A percentile compares a stretch with the other conserved stretches of the same genome.
These are phyloP conservation scores for Tuberolachnus salignus DNA, from an alignment of 2,888 invertebrate species.

Conservation along the genomic window DNA sequence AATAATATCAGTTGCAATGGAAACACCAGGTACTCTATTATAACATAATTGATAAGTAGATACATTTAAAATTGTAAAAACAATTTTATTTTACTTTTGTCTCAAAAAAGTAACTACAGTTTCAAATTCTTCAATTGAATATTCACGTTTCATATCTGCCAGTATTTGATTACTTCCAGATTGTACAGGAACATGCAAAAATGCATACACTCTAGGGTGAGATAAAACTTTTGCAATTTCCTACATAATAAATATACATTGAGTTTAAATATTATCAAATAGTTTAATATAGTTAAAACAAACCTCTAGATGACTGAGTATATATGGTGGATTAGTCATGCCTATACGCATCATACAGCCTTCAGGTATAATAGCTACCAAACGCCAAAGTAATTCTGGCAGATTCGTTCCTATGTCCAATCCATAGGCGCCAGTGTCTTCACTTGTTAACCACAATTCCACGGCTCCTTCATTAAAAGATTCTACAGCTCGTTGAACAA, in stretches of 20 bases:
- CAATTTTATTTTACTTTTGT: slow-evolving; percentile 66
- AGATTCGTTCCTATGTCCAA: slow-evolving; percentile 88
- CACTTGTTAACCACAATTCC: slow-evolving; percentile 97
- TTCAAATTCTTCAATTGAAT: slow-evolving; percentile 86
- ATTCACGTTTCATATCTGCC: slow-evolving; percentile 95
- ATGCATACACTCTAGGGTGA: slow-evolving; percentile 90
- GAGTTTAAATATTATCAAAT: background rate
- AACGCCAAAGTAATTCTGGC: slow-evolving; percentile 81
- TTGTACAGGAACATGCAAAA: slow-evolving; percentile 97
- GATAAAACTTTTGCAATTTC: slow-evolving; percentile 85
- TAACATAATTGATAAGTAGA: background rate
- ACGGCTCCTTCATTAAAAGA: slow-evolving; percentile 90
- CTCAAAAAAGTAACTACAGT: slow-evolving; percentile 83
- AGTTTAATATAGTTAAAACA: background rate
- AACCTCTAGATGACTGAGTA: slow-evolving; percentile 85
- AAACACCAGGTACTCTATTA: slow-evolving; percentile 81
- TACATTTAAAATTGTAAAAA: background rate
- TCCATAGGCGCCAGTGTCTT: slow-evolving; percentile 98
- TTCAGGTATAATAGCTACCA: slow-evolving; percentile 79
- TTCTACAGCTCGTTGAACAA: slow-evolving; percentile 83
- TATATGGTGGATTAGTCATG: slow-evolving; percentile 99
- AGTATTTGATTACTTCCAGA: slow-evolving; percentile 95
- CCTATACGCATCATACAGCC: slow-evolving; percentile 86
- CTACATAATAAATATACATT: slow-evolving; percentile 60
- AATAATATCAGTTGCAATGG: slow-evolving; percentile 97